Evolutionary conservation across 2,113 vertebrate species (phyloP), one percentile per base, ranked within the genome.

Genomic region (Monopterus albus): DNA sequence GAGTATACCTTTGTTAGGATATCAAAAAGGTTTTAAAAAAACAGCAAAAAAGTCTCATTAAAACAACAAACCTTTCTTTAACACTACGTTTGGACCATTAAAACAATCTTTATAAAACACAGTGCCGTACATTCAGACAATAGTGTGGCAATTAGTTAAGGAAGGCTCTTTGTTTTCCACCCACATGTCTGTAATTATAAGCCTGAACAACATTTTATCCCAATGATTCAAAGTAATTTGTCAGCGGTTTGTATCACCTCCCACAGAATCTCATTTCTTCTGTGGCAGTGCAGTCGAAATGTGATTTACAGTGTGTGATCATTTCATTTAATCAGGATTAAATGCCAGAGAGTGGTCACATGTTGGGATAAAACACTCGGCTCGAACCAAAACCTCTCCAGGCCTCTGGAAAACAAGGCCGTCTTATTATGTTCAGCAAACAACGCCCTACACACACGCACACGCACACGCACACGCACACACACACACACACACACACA

Each of bases 201-300:
- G 63, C 79, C 59, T 49, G n/a, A n/a, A 38, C 52, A 50, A 69
- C 40, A 63, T 62, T 76, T 56, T 12, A 52, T 68, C 39, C 25
- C 58, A 31, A 26, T 12, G 2, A 31, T 17, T 28, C 13, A 59
- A 51, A 62, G 33, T 20, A 8, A 20, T 63, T 51, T 58, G 58
- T 40, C 67, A 63, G 57, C 62, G 47, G 68, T 39, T 46, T 40
- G 51, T 52, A 10, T 62, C 55, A 1, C 72, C 60, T 39, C 55
- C 72, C 56, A 56, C 60, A 7, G 56, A 46, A 53, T 57, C 42
- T 61, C 42, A 17, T 45, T 20, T 46, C 15, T 47, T 53, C 25
- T 18, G 33, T 28, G 47, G 28, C 36, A 26, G 14, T 0, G n/a
- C 9, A 21, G 39, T 57, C 20, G 0, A 2, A 25, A 57, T 14